A percentile compares a stretch with the other conserved stretches of the same genome.
These are phyloP conservation scores for Lagria hirta DNA, from an alignment of 2,888 invertebrate species.

Conservation along the genomic window DNA sequence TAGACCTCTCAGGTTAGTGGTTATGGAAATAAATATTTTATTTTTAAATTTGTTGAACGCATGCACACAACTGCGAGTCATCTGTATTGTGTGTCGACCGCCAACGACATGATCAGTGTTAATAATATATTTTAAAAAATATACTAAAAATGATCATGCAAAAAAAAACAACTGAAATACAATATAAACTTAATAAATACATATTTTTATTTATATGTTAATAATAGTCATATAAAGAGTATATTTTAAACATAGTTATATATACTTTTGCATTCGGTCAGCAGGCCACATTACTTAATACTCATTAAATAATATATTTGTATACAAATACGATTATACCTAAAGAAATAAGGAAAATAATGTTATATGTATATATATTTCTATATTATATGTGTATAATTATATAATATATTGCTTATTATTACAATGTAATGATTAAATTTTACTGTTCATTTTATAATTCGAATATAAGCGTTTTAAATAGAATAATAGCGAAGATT, in stretches of 20 bases:
- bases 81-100: slow-evolving; percentile 54
- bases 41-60: slow-evolving; percentile 48
- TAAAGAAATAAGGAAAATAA: too few relatives aligned
- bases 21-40: slow-evolving; percentile 50
- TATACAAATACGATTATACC: slow-evolving; percentile 10
- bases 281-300: slow-evolving; percentile 47
- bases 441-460: slow-evolving; percentile 18
- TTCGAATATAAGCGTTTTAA: slow-evolving; percentile 22
- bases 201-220: slow-evolving; percentile 12
- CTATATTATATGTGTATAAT: slow-evolving; percentile 5
- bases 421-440: slow-evolving; percentile 12
- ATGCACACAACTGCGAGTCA: slow-evolving; percentile 54
- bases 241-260: slow-evolving; percentile 6
- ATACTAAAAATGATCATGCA: slow-evolving; percentile 17
- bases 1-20: slow-evolving; percentile 54
- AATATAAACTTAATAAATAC: slow-evolving; percentile 9
- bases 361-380: too few relatives aligned
- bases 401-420: slow-evolving; percentile 15
- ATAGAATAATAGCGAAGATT: slow-evolving; percentile 23
- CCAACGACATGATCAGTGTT: slow-evolving; percentile 40
- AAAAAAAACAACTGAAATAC: slow-evolving; percentile 9
- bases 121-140: slow-evolving; percentile 20
- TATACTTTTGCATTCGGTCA: slow-evolving; percentile 38
- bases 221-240: too few relatives aligned
- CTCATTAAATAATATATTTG: slow-evolving; percentile 32